Percentiles rank a stretch among this genome's conserved stretches.
Evolutionary conservation across 2,113 vertebrate species (phyloP).

Genomic region (Chionodraco myersi): DNA sequence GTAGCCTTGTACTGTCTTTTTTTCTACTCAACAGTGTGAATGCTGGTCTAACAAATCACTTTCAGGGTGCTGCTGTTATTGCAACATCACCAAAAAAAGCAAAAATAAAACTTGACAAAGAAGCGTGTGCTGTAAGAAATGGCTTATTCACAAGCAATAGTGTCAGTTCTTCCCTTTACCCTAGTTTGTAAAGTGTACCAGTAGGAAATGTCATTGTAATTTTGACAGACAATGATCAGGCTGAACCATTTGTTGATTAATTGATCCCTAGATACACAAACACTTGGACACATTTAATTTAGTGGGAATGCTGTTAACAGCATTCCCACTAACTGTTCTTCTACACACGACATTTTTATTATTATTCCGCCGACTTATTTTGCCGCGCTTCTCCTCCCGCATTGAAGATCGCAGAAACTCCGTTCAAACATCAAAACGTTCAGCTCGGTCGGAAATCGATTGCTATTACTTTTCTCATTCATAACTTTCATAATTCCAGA

Average conservation of each 20-base stretch:
- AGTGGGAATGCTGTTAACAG: too few species aligned
- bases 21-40: slow-evolving; percentile 65
- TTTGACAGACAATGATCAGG: not conserved
- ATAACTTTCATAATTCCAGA: too few species aligned
- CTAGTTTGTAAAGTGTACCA: not conserved
- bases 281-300: too few species aligned
- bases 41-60: slow-evolving; percentile 62
- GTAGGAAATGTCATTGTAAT: not conserved
- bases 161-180: not conserved
- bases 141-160: not conserved
- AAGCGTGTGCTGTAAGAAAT: not conserved
- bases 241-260: not conserved
- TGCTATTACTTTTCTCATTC: too few species aligned
- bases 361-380: too few species aligned
- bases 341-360: too few species aligned
- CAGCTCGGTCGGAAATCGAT: too few species aligned
- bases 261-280: not conserved
- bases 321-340: too few species aligned
- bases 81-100: slow-evolving; percentile 52
- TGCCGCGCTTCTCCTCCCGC: too few species aligned
- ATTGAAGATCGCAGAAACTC: too few species aligned
- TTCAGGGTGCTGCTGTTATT: slow-evolving; percentile 59
- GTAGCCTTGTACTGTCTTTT: slow-evolving; percentile 67
- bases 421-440: too few species aligned
- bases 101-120: slow-evolving; percentile 63